phyloP scores from a whole-genome alignment of 2,113 vertebrate species.

The Chaetodon auriga region DNA sequence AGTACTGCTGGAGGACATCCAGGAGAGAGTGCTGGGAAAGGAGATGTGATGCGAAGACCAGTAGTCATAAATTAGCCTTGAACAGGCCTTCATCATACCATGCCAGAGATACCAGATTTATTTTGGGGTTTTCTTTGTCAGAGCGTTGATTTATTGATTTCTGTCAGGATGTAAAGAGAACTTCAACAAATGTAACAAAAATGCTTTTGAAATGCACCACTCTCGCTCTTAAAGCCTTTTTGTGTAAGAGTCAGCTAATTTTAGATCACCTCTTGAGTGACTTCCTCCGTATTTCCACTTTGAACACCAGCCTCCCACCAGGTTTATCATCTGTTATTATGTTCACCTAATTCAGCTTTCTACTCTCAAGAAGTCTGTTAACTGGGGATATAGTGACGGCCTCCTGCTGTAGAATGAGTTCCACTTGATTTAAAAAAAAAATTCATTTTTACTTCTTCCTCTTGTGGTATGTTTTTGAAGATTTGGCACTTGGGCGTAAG shows the following conservation, averaged over 20 bases:
- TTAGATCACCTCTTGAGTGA: neutral
- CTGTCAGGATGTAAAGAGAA: too few species aligned
- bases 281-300: neutral
- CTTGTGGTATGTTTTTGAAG: neutral
- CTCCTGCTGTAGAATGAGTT: conserved; percentile 15
- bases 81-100: too few species aligned
- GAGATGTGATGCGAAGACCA: too few species aligned
- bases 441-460: neutral
- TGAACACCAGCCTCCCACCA: neutral
- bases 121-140: too few species aligned
- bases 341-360: neutral
- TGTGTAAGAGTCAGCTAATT: neutral
- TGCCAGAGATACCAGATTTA: too few species aligned
- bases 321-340: neutral
- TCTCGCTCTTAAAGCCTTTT: too few species aligned
- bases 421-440: neutral
- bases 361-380: fast-evolving
- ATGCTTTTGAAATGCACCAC: too few species aligned
- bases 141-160: too few species aligned
- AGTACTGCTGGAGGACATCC: too few species aligned
- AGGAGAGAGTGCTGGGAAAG: too few species aligned
- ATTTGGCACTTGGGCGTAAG: neutral
- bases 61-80: too few species aligned
- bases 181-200: neutral
- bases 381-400: neutral